These are phyloP conservation scores for Hyperoodon ampullatus DNA, from an alignment of 2,113 vertebrate genomes.

Conservation along the genomic window DNA sequence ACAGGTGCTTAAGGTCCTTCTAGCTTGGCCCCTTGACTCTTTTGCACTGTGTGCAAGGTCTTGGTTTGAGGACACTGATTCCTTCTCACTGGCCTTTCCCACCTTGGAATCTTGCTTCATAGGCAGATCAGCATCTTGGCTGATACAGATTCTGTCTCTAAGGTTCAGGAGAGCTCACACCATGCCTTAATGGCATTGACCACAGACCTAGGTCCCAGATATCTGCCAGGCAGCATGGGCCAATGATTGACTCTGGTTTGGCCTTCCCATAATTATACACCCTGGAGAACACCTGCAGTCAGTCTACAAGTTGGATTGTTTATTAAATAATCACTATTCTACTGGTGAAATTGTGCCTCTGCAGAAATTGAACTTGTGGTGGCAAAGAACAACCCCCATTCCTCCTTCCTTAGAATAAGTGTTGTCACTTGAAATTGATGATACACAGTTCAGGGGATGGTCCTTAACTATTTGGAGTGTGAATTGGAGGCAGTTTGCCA, in stretches of 20 bases:
- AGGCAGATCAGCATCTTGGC: background rate
- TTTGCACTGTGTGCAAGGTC: accelerated
- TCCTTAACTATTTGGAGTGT: background rate
- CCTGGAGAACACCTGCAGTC: accelerated
- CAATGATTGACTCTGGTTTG: background rate
- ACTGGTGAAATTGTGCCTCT: background rate
- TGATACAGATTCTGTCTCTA: background rate
- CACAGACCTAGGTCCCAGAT: accelerated
- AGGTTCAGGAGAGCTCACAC: background rate
- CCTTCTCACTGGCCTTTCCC: background rate
- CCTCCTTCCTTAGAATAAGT: background rate
- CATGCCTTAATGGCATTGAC: no score
- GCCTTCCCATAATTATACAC: background rate
- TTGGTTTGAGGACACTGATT: background rate
- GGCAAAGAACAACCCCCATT: background rate
- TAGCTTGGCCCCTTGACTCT: background rate
- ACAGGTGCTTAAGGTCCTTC: background rate
- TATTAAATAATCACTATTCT: background rate
- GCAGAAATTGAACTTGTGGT: background rate
- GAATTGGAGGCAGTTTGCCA: background rate
- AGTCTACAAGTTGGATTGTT: background rate
- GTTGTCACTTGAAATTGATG: background rate
- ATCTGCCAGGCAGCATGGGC: background rate
- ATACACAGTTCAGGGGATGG: background rate
- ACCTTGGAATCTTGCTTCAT: background rate